Evolutionary conservation across 2,888 invertebrate species (phyloP).

Genomic region (Spatulosminthurus flaviceps): DNA sequence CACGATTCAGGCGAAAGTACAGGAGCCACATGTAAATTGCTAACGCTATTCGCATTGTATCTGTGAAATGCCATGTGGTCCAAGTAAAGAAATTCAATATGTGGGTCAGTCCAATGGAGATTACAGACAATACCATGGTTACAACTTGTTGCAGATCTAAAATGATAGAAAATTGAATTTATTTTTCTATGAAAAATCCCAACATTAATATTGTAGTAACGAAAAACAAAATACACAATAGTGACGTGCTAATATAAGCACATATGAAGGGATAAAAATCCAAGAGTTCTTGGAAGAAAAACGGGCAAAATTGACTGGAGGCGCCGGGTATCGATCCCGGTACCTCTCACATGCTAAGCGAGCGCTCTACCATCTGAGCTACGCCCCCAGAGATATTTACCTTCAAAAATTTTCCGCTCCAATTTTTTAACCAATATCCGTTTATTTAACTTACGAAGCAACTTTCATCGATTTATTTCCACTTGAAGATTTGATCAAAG

Average conservation of each 20-base stretch:
- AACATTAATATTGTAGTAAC: no score
- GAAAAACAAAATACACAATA: no score
- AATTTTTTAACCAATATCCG: not conserved
- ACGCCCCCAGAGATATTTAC: not conserved
- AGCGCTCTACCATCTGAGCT: conserved; percentile 18
- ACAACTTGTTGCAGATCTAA: not conserved
- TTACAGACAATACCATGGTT: not conserved
- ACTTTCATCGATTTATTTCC: no score
- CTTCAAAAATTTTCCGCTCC: not conserved
- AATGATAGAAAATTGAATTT: no score
- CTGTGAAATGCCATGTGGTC: conserved; percentile 1
- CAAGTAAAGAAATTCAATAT: not conserved
- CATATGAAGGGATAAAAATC: no score
- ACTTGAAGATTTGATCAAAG: no score
- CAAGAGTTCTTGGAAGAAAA: not conserved
- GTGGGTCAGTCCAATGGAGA: not conserved
- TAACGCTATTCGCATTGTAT: conserved; percentile 1
- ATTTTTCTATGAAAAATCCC: no score
- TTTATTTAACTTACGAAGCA: no score
- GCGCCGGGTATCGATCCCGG: conserved; percentile 2
- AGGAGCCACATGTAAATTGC: conserved; percentile 6
- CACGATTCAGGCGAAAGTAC: not conserved
- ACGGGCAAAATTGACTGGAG: not conserved
- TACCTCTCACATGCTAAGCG: conserved; percentile 18
- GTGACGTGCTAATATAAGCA: no score